Percentiles rank a stretch among this genome's conserved stretches.
These are phyloP conservation scores for Aphrophora alni DNA, from an alignment of 2,888 invertebrate species.

Conservation along the genomic window DNA sequence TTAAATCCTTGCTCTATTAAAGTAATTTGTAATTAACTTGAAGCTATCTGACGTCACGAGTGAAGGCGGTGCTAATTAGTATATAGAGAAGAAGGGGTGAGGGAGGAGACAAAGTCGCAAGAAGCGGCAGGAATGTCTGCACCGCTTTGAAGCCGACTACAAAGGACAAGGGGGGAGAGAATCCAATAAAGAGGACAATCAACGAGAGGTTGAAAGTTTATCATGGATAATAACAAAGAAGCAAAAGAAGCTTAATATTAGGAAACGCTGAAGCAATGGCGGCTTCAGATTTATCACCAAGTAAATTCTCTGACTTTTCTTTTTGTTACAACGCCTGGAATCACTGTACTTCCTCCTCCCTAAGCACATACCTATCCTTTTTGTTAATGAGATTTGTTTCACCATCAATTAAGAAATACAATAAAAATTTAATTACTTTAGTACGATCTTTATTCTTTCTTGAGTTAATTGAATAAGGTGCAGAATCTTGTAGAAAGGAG, in stretches of 20 bases:
- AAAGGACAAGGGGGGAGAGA: neutral
- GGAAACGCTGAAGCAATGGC: neutral
- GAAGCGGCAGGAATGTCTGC: neutral
- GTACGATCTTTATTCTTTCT: neutral
- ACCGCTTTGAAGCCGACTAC: neutral
- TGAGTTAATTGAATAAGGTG: neutral
- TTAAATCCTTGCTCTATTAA: constrained; percentile 56
- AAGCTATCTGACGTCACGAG: constrained; percentile 37
- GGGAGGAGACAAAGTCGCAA: constrained; percentile 13
- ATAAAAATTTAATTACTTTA: neutral
- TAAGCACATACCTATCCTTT: neutral
- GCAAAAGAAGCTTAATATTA: constrained; percentile 2
- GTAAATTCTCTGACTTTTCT: neutral
- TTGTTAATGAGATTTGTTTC: neutral
- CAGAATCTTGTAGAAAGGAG: neutral
- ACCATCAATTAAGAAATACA: neutral
- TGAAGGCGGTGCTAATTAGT: constrained; percentile 32
- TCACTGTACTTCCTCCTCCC: neutral
- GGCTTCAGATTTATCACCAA: neutral
- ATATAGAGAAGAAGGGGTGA: constrained; percentile 12
- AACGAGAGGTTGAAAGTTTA: constrained; percentile 9
- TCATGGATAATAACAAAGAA: constrained; percentile 9
- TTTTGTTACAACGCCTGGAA: neutral
- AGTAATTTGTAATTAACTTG: constrained; percentile 56
- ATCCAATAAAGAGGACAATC: constrained; percentile 9